phyloP scores from a whole-genome alignment of 2,888 invertebrate species.

The Nudaria mundana region DNA sequence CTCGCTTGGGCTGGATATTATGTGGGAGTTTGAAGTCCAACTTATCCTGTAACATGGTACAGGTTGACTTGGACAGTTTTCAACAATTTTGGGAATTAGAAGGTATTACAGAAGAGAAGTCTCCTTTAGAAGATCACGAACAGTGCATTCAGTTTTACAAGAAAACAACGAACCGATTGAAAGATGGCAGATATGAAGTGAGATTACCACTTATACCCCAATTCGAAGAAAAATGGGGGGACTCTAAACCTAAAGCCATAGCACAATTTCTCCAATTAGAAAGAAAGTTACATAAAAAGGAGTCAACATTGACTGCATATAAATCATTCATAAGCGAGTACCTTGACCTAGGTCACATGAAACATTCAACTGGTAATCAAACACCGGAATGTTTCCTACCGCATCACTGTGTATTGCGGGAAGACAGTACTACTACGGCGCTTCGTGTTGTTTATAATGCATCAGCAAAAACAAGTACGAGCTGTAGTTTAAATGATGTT shows the following conservation, averaged over 20 bases:
- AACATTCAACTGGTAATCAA: neutral
- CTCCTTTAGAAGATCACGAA: neutral
- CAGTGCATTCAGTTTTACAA: constrained; percentile 5
- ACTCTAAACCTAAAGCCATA: constrained; percentile 7
- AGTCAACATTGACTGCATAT: neutral
- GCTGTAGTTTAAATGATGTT: neutral
- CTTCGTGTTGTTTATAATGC: constrained; percentile 4
- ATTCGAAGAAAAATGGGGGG: neutral
- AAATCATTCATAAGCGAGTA: constrained; percentile 3
- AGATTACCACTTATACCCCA: neutral
- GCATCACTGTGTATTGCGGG: neutral
- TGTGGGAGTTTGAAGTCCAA: too few species aligned
- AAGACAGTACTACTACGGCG: neutral
- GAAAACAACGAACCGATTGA: neutral
- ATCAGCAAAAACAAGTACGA: neutral
- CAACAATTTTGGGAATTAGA: constrained; percentile 10
- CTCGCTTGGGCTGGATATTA: too few species aligned
- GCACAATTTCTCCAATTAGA: constrained; percentile 7
- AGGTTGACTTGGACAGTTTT: too few species aligned
- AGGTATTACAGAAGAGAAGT: neutral
- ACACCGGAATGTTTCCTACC: neutral
- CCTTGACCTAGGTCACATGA: neutral
- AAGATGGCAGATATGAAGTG: constrained; percentile 8
- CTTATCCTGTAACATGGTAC: too few species aligned
- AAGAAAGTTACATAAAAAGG: constrained; percentile 1